These are phyloP conservation scores for Rhysida immarginata DNA, from an alignment of 1,140 invertebrate species.

Conservation along the genomic window DNA sequence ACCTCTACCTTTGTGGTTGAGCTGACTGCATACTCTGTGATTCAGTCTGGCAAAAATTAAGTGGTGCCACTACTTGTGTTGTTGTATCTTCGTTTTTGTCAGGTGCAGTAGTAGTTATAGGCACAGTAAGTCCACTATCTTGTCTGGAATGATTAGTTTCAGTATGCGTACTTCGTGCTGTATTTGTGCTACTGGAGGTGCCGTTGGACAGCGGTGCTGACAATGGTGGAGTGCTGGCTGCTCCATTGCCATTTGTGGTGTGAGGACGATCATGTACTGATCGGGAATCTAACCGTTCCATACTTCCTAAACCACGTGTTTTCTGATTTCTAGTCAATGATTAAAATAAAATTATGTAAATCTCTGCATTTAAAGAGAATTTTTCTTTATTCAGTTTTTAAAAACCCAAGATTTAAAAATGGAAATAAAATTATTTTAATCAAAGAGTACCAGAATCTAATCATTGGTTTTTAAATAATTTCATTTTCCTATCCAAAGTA, in stretches of 20 bases:
- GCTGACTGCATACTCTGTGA: neutral
- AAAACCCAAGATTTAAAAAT: too few species aligned
- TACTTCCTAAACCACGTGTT: neutral
- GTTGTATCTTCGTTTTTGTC: slow-evolving; percentile 4
- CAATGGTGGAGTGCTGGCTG: neutral
- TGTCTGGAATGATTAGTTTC: slow-evolving; percentile 9
- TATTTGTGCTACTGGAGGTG: neutral
- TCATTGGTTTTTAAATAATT: too few species aligned
- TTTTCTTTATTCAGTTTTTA: too few species aligned
- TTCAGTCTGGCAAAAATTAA: neutral
- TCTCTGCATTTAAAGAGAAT: too few species aligned
- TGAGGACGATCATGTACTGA: slow-evolving; percentile 11
- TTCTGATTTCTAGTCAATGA: slow-evolving; percentile 3
- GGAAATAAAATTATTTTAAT: too few species aligned
- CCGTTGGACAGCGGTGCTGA: neutral
- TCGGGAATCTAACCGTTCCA: slow-evolving; percentile 2
- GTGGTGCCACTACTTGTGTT: neutral
- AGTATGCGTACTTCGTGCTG: slow-evolving; percentile 9
- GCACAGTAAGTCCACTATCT: slow-evolving; percentile 2
- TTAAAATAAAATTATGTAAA: too few species aligned
- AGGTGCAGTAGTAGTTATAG: neutral
- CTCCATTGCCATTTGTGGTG: slow-evolving; percentile 10
- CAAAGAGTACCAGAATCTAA: too few species aligned
- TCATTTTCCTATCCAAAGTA: too few species aligned
- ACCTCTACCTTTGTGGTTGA: slow-evolving; percentile 4